Evolutionary conservation across 1,140 invertebrate species (phyloP), one percentile per base, ranked within the genome.

Genomic region (Anoplolepis gracilipes): DNA sequence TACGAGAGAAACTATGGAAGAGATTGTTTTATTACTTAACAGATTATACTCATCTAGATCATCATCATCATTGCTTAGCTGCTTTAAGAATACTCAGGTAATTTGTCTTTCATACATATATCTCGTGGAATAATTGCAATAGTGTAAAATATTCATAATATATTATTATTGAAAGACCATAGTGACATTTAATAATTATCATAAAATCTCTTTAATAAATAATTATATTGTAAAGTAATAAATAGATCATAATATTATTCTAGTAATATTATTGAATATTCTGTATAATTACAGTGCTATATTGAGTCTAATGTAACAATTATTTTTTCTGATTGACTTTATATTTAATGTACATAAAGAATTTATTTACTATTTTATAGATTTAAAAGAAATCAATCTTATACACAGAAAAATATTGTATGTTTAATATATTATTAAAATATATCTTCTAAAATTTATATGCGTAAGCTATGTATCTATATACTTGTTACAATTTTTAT

Each of bases 21-120:
- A 90, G 90, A 65, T 91, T 97, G 81, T 96, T 96, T 87, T 92
- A 91, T 16, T 94, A 95, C 82, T 91, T 96, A 53, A 92, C 93
- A 28, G 93, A 95, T 85, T 90, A 93, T 42, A 87, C 89, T 36
- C 89, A 95, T 87, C 77, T 87, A 22, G 85, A 88, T 13, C 67
- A 95, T 53, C 93, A 96, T 91, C 85, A 92, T 25, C 92, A 94
- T 85, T 96, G 95, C 86, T 94, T 96, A 62, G 93, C 94, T 75
- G 93, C 94, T 2, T 93, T 97, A 90, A 92, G 96, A 61, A 96
- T 97, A 86, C 92, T 96, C 28, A 96, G 96, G 96, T 96, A 95
- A 75, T 57, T 61, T n/a, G 77, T 86, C 8, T 75, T 53, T 16
- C 59, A 64, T 8, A 19, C 7, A 1, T 59, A 4, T 67, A 70